phyloP scores from a whole-genome alignment of 2,888 invertebrate genomes.

The Cataglyphis albicans region DNA sequence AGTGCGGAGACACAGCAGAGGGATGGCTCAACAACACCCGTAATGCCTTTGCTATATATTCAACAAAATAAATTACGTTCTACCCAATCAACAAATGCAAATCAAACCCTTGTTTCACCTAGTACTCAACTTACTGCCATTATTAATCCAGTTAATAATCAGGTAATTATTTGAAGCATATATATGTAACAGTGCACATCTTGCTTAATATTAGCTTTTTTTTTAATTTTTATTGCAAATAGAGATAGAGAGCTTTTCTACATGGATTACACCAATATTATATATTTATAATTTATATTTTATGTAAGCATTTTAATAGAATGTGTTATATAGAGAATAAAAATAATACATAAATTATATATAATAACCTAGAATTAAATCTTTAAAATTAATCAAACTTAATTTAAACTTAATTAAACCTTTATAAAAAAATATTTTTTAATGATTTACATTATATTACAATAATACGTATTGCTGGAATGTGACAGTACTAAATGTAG shows the following conservation, averaged over 20 bases:
- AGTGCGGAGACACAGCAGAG: constrained; percentile 69
- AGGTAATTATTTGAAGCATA: constrained; percentile 72
- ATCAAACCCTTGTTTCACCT: constrained; percentile 79
- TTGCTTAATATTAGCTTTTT: background rate
- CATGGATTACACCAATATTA: constrained; percentile 19
- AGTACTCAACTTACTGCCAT: constrained; percentile 81
- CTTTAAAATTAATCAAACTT: background rate
- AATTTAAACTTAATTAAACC: background rate
- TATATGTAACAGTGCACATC: background rate
- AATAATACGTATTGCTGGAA: constrained; percentile 6
- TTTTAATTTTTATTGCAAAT: constrained; percentile 6
- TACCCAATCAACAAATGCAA: constrained; percentile 75
- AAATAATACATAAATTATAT: constrained; percentile 44
- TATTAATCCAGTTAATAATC: constrained; percentile 82
- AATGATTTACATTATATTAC: background rate
- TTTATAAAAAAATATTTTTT: background rate
- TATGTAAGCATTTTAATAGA: constrained; percentile 62
- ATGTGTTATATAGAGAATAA: constrained; percentile 41
- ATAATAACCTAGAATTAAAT: constrained; percentile 64
- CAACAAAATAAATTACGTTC: constrained; percentile 82
- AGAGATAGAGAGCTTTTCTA: constrained; percentile 22
- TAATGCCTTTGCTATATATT: constrained; percentile 83
- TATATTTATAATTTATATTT: constrained; percentile 43
- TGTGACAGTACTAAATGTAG: constrained; percentile 45
- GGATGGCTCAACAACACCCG: constrained; percentile 77